Evolutionary conservation across 2,113 vertebrate species (phyloP).

Genomic region (Coptodon bakossiorum): DNA sequence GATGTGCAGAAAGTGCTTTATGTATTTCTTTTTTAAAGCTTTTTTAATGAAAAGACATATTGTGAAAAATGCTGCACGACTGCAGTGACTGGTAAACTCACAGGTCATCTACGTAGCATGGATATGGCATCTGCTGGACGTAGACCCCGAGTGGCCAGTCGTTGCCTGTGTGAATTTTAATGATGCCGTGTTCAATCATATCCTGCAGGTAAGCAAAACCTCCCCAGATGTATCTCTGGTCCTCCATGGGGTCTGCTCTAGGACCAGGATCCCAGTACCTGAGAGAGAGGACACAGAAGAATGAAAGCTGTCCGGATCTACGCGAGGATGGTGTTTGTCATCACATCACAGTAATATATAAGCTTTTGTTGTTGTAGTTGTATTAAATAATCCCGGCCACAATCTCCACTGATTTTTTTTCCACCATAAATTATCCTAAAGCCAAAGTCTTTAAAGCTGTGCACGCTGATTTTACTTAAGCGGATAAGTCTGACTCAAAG

Average conservation of each 20-base stretch:
- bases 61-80: neutral
- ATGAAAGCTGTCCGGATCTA: neutral
- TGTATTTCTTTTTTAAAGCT: neutral
- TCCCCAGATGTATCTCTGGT: conserved; percentile 93
- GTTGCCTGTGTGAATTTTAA: conserved; percentile 78
- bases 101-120: conserved; percentile 96
- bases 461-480: conserved; percentile 10
- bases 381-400: neutral
- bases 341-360: neutral
- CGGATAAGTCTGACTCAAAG: conserved; percentile 35
- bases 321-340: neutral
- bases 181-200: conserved; percentile 92
- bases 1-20: neutral
- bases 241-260: conserved; percentile 88
- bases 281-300: neutral
- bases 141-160: conserved; percentile 84
- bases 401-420: neutral
- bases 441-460: neutral
- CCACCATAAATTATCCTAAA: neutral
- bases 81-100: conserved; percentile 64
- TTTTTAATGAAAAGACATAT: neutral
- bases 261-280: conserved; percentile 98
- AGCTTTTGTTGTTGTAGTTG: neutral
- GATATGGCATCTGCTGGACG: conserved; percentile 97
- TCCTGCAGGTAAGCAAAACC: conserved; percentile 97